Percentiles rank a stretch among this genome's conserved stretches.
Conservation (phyloP, 2,888 invertebrate genomes). For the Oxyscelio sp. region DNA sequence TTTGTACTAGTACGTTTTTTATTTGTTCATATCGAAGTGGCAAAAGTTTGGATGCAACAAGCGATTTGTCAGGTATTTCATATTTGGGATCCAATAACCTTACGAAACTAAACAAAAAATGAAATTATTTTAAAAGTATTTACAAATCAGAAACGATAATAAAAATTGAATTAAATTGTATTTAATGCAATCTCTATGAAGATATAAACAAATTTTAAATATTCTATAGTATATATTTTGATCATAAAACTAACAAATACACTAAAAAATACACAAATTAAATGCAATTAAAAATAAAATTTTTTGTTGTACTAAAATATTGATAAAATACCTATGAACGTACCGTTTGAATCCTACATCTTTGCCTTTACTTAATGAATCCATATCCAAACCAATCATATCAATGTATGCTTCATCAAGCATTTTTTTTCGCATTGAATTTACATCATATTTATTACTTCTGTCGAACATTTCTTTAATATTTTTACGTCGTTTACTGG, state of each 20-base stretch:
- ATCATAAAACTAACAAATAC: no score
- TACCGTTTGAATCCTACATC: slow-evolving; percentile 18
- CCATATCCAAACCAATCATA: slow-evolving; percentile 20
- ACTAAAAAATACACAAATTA: no score
- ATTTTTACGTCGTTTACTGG: slow-evolving; percentile 30
- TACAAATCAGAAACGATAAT: no score
- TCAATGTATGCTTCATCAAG: slow-evolving; percentile 25
- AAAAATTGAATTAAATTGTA: neutral
- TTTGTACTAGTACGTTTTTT: neutral
- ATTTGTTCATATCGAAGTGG: slow-evolving; percentile 5
- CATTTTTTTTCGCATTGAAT: slow-evolving; percentile 8
- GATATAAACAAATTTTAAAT: no score
- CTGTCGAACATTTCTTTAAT: slow-evolving; percentile 29
- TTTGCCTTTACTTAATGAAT: slow-evolving; percentile 12
- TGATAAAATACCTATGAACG: no score
- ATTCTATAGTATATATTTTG: no score
- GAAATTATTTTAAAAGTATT: neutral
- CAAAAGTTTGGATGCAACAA: neutral
- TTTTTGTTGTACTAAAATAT: no score
- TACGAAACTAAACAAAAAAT: slow-evolving; percentile 19
- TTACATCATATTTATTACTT: slow-evolving; percentile 15
- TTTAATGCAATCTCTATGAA: no score
- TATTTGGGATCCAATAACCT: slow-evolving; percentile 30
- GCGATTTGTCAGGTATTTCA: slow-evolving; percentile 26
- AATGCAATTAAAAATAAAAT: no score